Evolutionary conservation across 37 sponge, comb jelly and placozoan species (phyloP), one percentile per base, ranked within the genome.

Genomic region (Axinella damicornis): DNA sequence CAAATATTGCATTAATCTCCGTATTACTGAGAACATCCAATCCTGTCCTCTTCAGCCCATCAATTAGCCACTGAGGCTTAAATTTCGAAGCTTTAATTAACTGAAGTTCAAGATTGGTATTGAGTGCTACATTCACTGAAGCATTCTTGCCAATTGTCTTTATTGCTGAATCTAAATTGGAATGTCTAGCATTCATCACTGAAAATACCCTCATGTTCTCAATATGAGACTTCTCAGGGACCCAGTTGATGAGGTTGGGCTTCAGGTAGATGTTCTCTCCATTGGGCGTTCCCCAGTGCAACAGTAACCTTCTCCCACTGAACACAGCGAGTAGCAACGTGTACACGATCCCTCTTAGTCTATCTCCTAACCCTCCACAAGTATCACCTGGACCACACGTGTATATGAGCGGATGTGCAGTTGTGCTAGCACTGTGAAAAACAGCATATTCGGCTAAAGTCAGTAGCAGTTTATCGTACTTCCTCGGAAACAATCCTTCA

Each of bases 301-400:
- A 33, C 40, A 77, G 0, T 17, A 85, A 41, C 33, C 20, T 54
- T n/a, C 85, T 25, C 36, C 70, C 37, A 41, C 57, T 71, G 53
- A 83, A 58, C 32, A 83, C 60, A 11, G 83, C 53, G 25, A 83
- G 54, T 33, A 83, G 15, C 31, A 83, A 74, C 27, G 83, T 52
- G 34, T 73, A 83, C 28, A 65, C 27, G 17, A 62, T 38, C 2
- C 85, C 85, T 59, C 57, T 67, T 24, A 85, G 5, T 57, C 85
- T 30, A 54, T 85, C 85, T 32, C 58, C 85, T 2, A 85, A 70
- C 4, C 85, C 85, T 13, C 85, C 85, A 57, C 85, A 85, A 46
- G 22, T 18, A 9, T 75, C 54, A 9, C 28, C 17, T 59, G 60
- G 38, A 19, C 25, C 56, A 33, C 85, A 85, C 59, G 12, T 20